Conservation (phyloP, 2,888 invertebrate species). For the Drosophila aldrichi region DNA sequence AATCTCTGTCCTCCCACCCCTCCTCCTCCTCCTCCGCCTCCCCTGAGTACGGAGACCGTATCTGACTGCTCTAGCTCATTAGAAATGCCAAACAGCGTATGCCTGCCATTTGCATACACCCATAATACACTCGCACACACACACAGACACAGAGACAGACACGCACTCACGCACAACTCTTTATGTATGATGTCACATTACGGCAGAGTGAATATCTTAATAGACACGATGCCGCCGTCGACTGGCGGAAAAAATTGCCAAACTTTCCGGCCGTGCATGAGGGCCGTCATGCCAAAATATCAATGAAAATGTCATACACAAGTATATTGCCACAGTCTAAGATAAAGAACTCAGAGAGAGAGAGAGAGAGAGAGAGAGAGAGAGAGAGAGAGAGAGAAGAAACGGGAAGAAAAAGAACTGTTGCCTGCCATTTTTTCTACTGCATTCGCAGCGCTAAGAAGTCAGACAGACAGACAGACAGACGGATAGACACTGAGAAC, state of each 20-base stretch:
- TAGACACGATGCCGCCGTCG: conserved; percentile 61
- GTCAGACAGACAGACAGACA: conserved; percentile 50
- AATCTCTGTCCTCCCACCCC: conserved; percentile 18
- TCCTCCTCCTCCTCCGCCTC: too few relatives aligned
- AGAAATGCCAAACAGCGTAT: conserved; percentile 78
- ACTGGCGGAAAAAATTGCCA: conserved; percentile 75
- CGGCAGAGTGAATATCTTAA: conserved; percentile 80
- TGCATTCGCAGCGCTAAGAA: conserved; percentile 54
- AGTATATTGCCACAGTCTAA: conserved; percentile 58
- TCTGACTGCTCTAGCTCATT: conserved; percentile 61
- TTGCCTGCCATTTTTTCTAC: conserved; percentile 70
- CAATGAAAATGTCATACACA: conserved; percentile 79
- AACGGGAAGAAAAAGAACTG: conserved; percentile 27
- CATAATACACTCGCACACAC: conserved; percentile 21
- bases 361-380: conserved; percentile 4
- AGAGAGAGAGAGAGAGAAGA: conserved; percentile 11
- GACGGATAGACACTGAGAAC: conserved; percentile 67
- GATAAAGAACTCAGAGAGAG: conserved; percentile 51
- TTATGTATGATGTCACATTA: conserved; percentile 79
- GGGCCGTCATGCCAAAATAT: conserved; percentile 51
- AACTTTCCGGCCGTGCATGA: conserved; percentile 72
- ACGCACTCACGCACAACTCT: conserved; percentile 58
- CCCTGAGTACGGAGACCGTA: neutral
- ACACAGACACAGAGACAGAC: conserved; percentile 4
- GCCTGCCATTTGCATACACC: conserved; percentile 76